phyloP scores from a whole-genome alignment of 1,140 invertebrate genomes.

The Drosophila equinoxialis region DNA sequence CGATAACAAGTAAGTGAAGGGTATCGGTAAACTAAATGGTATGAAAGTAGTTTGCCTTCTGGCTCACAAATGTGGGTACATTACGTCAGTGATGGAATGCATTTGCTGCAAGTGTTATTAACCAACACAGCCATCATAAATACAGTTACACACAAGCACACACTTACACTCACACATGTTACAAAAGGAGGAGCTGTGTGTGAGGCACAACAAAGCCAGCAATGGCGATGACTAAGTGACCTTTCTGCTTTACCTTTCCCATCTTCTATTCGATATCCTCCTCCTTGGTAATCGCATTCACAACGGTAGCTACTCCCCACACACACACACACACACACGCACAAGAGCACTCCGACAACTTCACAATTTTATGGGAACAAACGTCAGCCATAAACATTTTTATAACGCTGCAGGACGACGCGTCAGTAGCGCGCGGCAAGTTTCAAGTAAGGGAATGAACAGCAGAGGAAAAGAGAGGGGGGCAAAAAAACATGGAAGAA shows the following conservation, averaged over 20 bases:
- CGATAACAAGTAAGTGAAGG: constrained; percentile 14
- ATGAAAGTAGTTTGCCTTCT: neutral
- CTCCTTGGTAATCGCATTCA: constrained; percentile 56
- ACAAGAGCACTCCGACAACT: constrained; percentile 36
- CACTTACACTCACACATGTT: neutral
- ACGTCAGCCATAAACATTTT: constrained; percentile 72
- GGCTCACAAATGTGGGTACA: constrained; percentile 24
- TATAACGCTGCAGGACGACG: constrained; percentile 59
- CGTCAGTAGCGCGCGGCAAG: neutral
- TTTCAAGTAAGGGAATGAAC: neutral
- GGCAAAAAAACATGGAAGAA: constrained; percentile 27
- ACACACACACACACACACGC: constrained; percentile 1
- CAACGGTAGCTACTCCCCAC: constrained; percentile 48
- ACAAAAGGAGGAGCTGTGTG: neutral
- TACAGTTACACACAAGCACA: constrained; percentile 32
- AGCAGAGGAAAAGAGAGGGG: neutral
- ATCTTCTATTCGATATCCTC: constrained; percentile 2
- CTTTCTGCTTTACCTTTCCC: constrained; percentile 48
- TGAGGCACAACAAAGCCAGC: constrained; percentile 37
- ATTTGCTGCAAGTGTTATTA: constrained; percentile 68
- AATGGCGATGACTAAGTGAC: constrained; percentile 54
- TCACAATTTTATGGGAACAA: constrained; percentile 68
- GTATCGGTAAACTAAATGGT: neutral
- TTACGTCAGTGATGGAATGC: constrained; percentile 64
- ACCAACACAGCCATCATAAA: constrained; percentile 63